Evolutionary conservation across 2,113 vertebrate genomes (phyloP), one percentile per base, ranked within the genome.

Genomic region (Nyctereutes procyonoides): DNA sequence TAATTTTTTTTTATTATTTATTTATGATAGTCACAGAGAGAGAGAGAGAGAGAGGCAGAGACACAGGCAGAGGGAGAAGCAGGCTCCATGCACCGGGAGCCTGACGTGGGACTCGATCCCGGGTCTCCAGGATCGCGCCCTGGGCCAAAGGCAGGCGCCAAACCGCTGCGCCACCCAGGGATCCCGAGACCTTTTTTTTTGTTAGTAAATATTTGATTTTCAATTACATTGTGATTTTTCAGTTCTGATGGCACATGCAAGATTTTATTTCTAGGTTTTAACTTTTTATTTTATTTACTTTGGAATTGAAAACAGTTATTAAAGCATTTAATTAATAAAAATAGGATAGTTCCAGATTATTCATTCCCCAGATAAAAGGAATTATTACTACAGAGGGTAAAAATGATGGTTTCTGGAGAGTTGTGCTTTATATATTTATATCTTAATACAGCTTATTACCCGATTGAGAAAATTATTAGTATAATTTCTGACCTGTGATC

Each of bases 151-250:
- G n/a, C n/a, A n/a, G n/a, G n/a, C n/a, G n/a, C n/a, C n/a, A n/a
- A n/a, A n/a, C n/a, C n/a, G n/a, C n/a, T n/a, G n/a, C n/a, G n/a
- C n/a, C n/a, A n/a, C n/a, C n/a, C n/a, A n/a, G n/a, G n/a, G n/a
- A n/a, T n/a, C n/a, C n/a, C n/a, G n/a, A n/a, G n/a, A n/a, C n/a
- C n/a, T 88, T 84, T 2, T 86, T 82, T 2, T 86, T 82, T 86
- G 58, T 71, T 35, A 67, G n/a, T 30, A 71, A 35, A 24, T 91
- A 84, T 32, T 60, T 90, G 43, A 0, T 88, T 56, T 96, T 91
- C 22, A 84, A 22, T 93, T 92, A 87, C 9, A 67, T 73, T 96
- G 26, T 84, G 80, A 60, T 80, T 93, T 74, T 96, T 84, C 30
- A 81, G 15, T 85, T 94, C n/a, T 81, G 16, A 32, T 58, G n/a